Percentiles rank a stretch among this genome's conserved stretches.
Evolutionary conservation across 2,113 vertebrate species (phyloP).

Genomic region (Athene noctua): DNA sequence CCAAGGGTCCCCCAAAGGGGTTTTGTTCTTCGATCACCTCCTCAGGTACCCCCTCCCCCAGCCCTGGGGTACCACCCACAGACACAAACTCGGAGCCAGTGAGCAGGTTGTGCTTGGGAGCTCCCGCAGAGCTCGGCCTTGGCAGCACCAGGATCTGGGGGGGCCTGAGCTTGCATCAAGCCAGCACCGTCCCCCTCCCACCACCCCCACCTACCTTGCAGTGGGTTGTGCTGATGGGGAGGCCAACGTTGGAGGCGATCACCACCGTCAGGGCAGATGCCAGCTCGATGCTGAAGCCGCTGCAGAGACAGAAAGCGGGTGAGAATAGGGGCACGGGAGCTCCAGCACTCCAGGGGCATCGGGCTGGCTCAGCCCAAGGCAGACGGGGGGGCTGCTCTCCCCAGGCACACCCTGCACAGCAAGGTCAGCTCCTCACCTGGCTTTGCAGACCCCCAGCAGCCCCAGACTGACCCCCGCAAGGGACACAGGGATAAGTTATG

Average conservation of each 20-base stretch:
- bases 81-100: accelerated
- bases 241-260: conserved; percentile 91
- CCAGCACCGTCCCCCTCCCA: accelerated
- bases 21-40: neutral
- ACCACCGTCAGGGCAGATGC: conserved; percentile 93
- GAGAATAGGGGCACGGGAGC: accelerated
- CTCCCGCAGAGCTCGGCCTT: neutral
- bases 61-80: neutral
- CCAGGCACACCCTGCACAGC: neutral
- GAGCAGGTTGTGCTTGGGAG: neutral
- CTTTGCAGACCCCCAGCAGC: neutral
- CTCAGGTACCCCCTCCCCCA: neutral
- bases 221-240: conserved; percentile 96
- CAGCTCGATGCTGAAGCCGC: conserved; percentile 96
- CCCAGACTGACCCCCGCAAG: accelerated
- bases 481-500: accelerated
- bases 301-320: conserved; percentile 4
- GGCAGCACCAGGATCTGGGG: accelerated
- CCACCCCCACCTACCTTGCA: conserved; percentile 84
- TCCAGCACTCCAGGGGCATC: accelerated
- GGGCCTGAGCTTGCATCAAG: accelerated
- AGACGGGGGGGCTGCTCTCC: neutral
- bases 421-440: neutral
- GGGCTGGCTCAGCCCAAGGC: neutral
- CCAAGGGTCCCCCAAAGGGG: neutral